Conservation (phyloP, 2,113 vertebrate genomes). For the Uria aalge region DNA sequence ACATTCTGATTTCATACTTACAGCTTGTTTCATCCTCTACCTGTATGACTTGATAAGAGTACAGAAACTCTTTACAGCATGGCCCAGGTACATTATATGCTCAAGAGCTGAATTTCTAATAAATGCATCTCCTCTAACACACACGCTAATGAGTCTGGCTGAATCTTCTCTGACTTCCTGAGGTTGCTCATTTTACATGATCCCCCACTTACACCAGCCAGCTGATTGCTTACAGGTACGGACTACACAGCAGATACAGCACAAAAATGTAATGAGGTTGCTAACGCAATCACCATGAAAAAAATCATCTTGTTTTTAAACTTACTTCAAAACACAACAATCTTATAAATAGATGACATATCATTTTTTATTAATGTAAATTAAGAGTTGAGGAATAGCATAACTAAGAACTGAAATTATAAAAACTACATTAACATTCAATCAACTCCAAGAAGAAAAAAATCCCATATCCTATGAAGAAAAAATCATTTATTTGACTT, state of each 20-base stretch:
- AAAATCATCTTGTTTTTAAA: not conserved
- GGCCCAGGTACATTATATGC: not conserved
- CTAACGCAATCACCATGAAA: not conserved
- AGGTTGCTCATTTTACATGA: not conserved
- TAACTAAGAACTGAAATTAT: not conserved
- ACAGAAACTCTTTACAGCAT: not conserved
- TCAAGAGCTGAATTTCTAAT: not conserved
- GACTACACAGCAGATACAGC: not conserved
- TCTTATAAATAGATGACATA: not conserved
- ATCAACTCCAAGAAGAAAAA: not conserved
- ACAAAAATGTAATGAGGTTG: not conserved
- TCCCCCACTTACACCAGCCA: not conserved
- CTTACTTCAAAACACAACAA: not conserved
- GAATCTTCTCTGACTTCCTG: not conserved
- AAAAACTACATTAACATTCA: not conserved
- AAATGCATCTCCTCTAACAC: not conserved
- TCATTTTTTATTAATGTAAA: not conserved
- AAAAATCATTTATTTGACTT: not conserved
- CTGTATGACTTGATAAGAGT: not conserved
- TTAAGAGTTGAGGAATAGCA: not conserved
- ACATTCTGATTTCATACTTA: not conserved
- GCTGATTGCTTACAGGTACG: rapidly evolving
- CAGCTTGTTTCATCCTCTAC: not conserved
- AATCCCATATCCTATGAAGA: not conserved
- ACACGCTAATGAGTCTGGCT: no score